phyloP scores from a whole-genome alignment of 2,797 vertebrate genomes.

The Serranus cabrilla region DNA sequence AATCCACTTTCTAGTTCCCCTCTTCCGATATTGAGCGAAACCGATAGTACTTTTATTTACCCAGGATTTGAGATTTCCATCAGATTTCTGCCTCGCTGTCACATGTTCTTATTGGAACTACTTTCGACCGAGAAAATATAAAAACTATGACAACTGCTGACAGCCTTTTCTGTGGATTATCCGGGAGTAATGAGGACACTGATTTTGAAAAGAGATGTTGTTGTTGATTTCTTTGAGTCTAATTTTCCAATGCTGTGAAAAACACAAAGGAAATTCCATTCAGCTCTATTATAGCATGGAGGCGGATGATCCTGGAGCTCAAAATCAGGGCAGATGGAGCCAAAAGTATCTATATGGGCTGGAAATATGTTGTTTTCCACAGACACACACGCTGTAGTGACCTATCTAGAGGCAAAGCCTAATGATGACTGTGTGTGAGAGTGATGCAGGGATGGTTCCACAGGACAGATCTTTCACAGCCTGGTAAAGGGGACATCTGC shows the following conservation, averaged over 20 bases:
- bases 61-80: constrained; percentile 1
- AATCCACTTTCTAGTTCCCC: neutral
- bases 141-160: constrained; percentile 32
- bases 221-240: constrained; percentile 13
- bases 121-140: neutral
- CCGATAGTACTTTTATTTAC: constrained; percentile 1
- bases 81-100: constrained; percentile 3
- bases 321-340: neutral
- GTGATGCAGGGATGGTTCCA: constrained; percentile 2
- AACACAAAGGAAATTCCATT: neutral
- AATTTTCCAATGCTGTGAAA: constrained; percentile 11
- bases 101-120: constrained; percentile 3
- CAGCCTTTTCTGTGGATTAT: constrained; percentile 40
- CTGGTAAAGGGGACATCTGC: constrained; percentile 40
- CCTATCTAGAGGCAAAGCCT: neutral
- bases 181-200: constrained; percentile 37
- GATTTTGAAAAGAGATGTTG: constrained; percentile 22
- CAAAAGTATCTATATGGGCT: neutral
- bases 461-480: constrained; percentile 36
- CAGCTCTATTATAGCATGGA: neutral
- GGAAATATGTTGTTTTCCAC: neutral
- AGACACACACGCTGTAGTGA: neutral
- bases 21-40: neutral
- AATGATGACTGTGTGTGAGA: constrained; percentile 18
- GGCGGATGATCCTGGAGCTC: neutral